Percentiles rank a stretch among this genome's conserved stretches.
Conservation (phyloP, 2,797 vertebrate genomes). For the Balearica regulorum region DNA sequence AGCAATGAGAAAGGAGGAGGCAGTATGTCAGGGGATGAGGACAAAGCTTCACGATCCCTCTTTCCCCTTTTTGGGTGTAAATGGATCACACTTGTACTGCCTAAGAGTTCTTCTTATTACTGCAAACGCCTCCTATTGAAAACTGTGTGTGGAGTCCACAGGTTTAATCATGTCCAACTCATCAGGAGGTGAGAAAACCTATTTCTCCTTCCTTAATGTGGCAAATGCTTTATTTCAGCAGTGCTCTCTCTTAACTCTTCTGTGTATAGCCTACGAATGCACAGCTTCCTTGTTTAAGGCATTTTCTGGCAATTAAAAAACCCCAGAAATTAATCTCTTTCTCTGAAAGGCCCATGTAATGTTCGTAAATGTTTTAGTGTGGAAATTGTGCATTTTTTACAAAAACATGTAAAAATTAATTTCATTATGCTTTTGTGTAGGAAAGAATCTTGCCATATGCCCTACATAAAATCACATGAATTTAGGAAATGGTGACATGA, state of each 20-base stretch:
- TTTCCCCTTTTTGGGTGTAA: background rate
- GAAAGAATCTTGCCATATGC: background rate
- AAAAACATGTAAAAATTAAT: background rate
- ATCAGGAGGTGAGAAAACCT: background rate
- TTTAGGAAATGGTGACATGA: background rate
- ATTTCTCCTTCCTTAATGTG: background rate
- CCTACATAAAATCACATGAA: background rate
- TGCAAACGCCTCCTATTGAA: background rate
- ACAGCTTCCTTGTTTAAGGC: background rate
- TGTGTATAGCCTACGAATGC: background rate
- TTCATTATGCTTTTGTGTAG: background rate
- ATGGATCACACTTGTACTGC: background rate
- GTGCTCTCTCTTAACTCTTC: background rate
- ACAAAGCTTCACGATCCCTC: background rate
- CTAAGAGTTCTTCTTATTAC: background rate
- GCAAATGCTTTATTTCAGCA: background rate
- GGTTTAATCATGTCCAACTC: background rate
- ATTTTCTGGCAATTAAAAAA: background rate
- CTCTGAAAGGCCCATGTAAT: background rate
- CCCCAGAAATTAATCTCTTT: background rate
- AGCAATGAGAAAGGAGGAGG: background rate
- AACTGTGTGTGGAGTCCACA: background rate
- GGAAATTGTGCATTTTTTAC: background rate
- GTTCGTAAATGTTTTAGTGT: background rate
- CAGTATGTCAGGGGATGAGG: background rate